Conservation (phyloP, 1,140 invertebrate genomes). For the Glossosoma conforme region DNA sequence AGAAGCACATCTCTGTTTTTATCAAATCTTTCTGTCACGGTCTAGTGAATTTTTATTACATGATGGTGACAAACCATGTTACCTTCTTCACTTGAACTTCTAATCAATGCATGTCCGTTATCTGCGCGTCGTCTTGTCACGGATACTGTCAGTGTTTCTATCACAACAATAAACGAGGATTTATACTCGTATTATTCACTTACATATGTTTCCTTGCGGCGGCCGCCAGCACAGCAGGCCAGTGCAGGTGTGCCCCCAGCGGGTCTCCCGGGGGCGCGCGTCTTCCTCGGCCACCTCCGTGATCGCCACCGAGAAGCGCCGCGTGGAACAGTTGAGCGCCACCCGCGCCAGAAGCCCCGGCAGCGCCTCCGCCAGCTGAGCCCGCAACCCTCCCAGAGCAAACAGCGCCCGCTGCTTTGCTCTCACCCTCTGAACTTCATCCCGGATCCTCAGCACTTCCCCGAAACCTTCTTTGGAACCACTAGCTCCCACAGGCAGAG, state of each 20-base stretch:
- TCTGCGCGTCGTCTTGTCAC: no score
- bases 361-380: slow-evolving; percentile 61
- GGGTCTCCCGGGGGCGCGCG: slow-evolving; percentile 41
- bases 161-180: no score
- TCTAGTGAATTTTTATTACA: no score
- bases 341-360: slow-evolving; percentile 63
- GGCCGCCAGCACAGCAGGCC: slow-evolving; percentile 71
- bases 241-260: slow-evolving; percentile 65
- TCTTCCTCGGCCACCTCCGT: slow-evolving; percentile 60
- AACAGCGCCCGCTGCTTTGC: slow-evolving; percentile 62
- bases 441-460: slow-evolving; percentile 49
- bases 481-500: slow-evolving; percentile 50
- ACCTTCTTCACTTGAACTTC: no score
- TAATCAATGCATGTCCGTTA: no score
- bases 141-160: no score
- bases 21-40: no score
- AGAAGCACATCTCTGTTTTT: no score
- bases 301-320: slow-evolving; percentile 65
- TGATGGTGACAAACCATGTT: no score
- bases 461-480: slow-evolving; percentile 38
- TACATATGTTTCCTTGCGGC: slow-evolving; percentile 75
- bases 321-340: slow-evolving; percentile 64
- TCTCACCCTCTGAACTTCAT: slow-evolving; percentile 56
- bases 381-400: slow-evolving; percentile 61
- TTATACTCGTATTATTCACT: no score